Base-by-base conservation (phyloP, 2,113 vertebrate species). In the Hyla sarda region DNA sequence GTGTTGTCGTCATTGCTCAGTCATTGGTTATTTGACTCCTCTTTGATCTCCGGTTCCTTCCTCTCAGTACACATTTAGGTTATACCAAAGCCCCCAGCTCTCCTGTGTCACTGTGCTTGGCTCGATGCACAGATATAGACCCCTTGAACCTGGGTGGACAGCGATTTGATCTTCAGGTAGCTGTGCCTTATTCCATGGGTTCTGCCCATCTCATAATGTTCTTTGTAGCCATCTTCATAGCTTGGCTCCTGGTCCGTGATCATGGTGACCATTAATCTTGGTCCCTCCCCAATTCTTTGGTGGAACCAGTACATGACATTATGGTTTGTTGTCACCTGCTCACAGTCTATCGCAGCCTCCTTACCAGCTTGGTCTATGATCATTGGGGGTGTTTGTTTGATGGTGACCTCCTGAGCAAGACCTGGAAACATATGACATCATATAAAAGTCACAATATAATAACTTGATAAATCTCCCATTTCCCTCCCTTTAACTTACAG, bases 91-190 rank as follows among this genome's bases (percentile, higher is more conserved):
- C 84, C 67, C 82, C 54, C 71, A 88, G 54, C 85, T 81, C 86
- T 73, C 72, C 62, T 88, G 87, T 82, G 62, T 47, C 2, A 25
- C 89, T 91, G 91, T 92, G 92, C 34, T 77, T 32, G 3, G 85
- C 87, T 92, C 41, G 91, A 91, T 28, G 88, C 90, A 87, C 92
- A 93, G 73, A 91, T 87, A 82, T 93, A 92, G 67, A 78, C 0
- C 17, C 87, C 88, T 0, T 90, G 89, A 71, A 93, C 19, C 25
- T 83, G 88, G 72, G 3, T 9, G 12, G 72, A 88, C 52, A 84
- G 71, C 1, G 91, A 76, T 1, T 47, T 56, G 87, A 94, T 84
- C 34, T 76, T 81, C 87, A 92, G 74, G 30, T 1, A 0, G 82
- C 92, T 93, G 2, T 14, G 6, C 93, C 56, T 88, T 1, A 34